These are phyloP conservation scores for Alcis repandata DNA, from an alignment of 2,888 invertebrate species.

Conservation along the genomic window DNA sequence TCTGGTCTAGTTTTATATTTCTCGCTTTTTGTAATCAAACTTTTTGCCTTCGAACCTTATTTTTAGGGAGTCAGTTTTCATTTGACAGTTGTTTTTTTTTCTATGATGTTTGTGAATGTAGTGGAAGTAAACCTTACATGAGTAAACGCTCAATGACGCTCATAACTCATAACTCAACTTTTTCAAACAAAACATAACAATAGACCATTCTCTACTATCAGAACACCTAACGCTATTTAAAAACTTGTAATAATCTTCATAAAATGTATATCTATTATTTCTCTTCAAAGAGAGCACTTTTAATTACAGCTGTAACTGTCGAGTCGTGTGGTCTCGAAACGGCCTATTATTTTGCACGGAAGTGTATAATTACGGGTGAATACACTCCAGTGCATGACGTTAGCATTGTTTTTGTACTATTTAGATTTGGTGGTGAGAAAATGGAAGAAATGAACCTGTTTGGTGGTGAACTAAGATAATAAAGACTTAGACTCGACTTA, in stretches of 20 bases:
- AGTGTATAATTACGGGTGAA: slow-evolving; percentile 53
- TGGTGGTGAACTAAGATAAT: no score
- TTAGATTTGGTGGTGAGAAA: slow-evolving; percentile 8
- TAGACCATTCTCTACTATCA: no score
- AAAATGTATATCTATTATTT: neutral
- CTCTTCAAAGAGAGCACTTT: neutral
- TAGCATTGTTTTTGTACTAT: slow-evolving; percentile 26
- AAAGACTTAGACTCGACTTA: no score
- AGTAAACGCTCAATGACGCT: no score
- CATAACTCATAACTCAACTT: no score
- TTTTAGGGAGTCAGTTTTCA: neutral
- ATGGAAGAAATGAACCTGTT: neutral
- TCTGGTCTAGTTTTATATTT: no score
- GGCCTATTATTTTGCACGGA: slow-evolving; percentile 60
- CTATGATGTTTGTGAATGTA: no score
- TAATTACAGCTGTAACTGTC: slow-evolving; percentile 24
- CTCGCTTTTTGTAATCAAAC: no score
- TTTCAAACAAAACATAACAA: no score
- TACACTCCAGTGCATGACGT: slow-evolving; percentile 34
- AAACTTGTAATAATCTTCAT: neutral
- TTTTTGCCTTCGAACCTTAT: slow-evolving; percentile 9
- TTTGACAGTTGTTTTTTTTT: neutral
- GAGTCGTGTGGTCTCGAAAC: slow-evolving; percentile 51
- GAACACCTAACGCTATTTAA: no score
- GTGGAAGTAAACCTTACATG: no score